These are phyloP conservation scores for Brachystomella parvula DNA, from an alignment of 1,140 invertebrate genomes.

Conservation along the genomic window DNA sequence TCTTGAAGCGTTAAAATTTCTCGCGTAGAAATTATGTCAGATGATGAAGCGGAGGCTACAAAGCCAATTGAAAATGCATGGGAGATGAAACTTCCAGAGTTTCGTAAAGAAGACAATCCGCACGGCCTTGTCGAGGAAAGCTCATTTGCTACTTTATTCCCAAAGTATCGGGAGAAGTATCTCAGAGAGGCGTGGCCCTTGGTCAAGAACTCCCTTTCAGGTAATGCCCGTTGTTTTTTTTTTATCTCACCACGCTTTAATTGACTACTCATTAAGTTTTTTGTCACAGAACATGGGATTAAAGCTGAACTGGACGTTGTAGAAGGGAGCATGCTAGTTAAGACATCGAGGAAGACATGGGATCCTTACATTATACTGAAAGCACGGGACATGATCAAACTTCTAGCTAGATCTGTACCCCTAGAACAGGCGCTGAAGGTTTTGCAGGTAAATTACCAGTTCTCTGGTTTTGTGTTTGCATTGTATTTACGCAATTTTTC, in stretches of 20 bases:
- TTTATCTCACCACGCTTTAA: background rate
- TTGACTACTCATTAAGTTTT: background rate
- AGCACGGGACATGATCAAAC: slow-evolving; percentile 89
- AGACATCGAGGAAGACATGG: slow-evolving; percentile 95
- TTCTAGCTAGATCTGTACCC: slow-evolving; percentile 91
- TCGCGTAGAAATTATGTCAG: slow-evolving; percentile 9
- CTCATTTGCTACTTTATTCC: slow-evolving; percentile 73
- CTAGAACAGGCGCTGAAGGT: slow-evolving; percentile 85
- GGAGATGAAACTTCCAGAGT: slow-evolving; percentile 80
- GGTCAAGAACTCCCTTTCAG: slow-evolving; percentile 69
- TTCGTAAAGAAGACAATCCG: slow-evolving; percentile 84
- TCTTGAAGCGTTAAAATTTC: too few relatives aligned
- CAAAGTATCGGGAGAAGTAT: slow-evolving; percentile 93
- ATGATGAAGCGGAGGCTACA: slow-evolving; percentile 15
- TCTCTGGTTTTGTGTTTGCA: too few relatives aligned
- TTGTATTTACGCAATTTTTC: background rate
- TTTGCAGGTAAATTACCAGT: slow-evolving; percentile 42
- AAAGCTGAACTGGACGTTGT: slow-evolving; percentile 88
- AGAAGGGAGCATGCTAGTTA: slow-evolving; percentile 91
- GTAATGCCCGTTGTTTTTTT: slow-evolving; percentile 15
- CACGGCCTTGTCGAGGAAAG: slow-evolving; percentile 68
- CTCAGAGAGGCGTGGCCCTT: slow-evolving; percentile 92
- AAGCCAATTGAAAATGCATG: slow-evolving; percentile 70
- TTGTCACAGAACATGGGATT: slow-evolving; percentile 57
- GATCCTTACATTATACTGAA: slow-evolving; percentile 98